Evolutionary conservation across 92 coral and sea anemone species (phyloP), one percentile per base, ranked within the genome.

Genomic region (Palythoa grandiflora): DNA sequence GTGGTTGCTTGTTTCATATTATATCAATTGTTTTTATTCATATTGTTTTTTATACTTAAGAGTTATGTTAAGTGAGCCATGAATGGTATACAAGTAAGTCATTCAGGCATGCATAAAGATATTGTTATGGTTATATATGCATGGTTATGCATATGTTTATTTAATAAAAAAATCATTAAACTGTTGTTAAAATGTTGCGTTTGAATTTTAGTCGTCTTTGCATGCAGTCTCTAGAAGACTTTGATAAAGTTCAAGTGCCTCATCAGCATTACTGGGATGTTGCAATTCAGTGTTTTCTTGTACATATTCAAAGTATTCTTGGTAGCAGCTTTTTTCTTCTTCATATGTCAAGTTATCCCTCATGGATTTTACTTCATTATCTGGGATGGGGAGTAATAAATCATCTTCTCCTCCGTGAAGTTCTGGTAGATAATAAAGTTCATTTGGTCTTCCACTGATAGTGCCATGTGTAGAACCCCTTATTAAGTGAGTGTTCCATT

Each of bases 161-260:
- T 73, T 13, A 73, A 73, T 73, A 73, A 38, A 73, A 73, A 13
- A 73, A 73, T 73, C n/a, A 1, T 73, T 73, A 10, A 14, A 73
- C 78, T 73, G 15, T 73, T 73, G 17, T 73, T 73, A 9, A 73
- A 73, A 73, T 73, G 53, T 73, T 73, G 78, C 39, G 4, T 73
- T 73, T 7, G 14, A 83, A 60, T 47, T 11, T 87, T 54, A 87
- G 84, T 55, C 50, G 10, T 87, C 89, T 87, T 61, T 87, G 63
- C 89, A 61, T 1, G 89, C 84, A 76, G 80, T 87, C 37, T 87
- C 84, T 44, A 87, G 17, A 15, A 87, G 78, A 57, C 37, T 87
- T 75, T 70, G 12, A 66, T 87, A 87, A 54, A 87, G 89, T 61
- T 87, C 75, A 87, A 87, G 84, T 87, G 73, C 89, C 63, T 87